Percentiles rank a stretch among this genome's conserved stretches.
phyloP scores from a whole-genome alignment of 2,888 invertebrate genomes.

The Drosophila flavopinicola region DNA sequence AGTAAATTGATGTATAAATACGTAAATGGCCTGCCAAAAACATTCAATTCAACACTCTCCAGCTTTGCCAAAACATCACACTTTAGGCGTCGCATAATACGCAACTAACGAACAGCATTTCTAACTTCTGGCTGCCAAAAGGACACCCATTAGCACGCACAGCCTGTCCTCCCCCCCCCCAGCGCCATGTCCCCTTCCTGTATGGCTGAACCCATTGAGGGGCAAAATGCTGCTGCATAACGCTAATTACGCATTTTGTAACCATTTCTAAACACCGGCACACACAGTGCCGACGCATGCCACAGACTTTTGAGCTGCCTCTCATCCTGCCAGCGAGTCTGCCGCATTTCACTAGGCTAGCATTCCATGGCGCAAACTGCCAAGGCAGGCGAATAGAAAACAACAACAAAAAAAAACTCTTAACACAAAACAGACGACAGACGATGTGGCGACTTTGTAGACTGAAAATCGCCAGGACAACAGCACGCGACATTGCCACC shows the following conservation, averaged over 20 bases:
- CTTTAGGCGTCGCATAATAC: conserved; percentile 7
- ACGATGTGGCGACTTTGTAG: conserved; percentile 76
- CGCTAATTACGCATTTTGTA: conserved; percentile 79
- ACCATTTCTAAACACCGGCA: conserved; percentile 67
- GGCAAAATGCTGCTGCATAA: conserved; percentile 60
- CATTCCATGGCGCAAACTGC: conserved; percentile 31
- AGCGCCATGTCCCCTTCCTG: background rate
- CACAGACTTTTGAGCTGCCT: conserved; percentile 13
- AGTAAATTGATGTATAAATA: too few species aligned
- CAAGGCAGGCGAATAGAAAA: conserved; percentile 40
- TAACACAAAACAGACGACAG: conserved; percentile 61
- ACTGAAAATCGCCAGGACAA: conserved; percentile 78
- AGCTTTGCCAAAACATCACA: background rate
- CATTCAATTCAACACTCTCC: background rate
- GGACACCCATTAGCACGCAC: conserved; percentile 49
- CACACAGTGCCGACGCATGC: conserved; percentile 34
- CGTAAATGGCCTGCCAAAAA: background rate
- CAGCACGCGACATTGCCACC: conserved; percentile 62
- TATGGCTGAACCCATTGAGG: conserved; percentile 8
- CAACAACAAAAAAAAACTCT: conserved; percentile 49
- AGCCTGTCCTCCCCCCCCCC: background rate
- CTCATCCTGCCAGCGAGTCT: background rate
- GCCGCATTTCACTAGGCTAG: conserved; percentile 13
- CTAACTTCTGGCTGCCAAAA: conserved; percentile 22
- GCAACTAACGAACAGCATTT: conserved; percentile 22